Conservation (phyloP, 2,888 invertebrate species). For the Eubasilissa splendida region DNA sequence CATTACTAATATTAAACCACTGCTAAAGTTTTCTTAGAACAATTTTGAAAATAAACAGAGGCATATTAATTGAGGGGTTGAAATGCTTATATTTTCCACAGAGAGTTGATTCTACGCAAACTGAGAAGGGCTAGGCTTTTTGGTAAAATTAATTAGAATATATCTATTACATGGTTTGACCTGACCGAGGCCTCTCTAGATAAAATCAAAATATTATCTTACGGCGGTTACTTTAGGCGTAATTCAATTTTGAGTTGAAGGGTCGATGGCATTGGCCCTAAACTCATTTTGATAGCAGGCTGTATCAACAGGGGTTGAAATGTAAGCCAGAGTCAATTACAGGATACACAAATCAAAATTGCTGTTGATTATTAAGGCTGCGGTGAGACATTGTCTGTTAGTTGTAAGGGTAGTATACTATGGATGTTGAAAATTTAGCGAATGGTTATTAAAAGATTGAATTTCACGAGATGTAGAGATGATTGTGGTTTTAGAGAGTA, state of each 20-base stretch:
- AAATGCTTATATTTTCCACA: background rate
- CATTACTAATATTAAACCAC: too few relatives aligned
- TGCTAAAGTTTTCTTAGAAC: too few relatives aligned
- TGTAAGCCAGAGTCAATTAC: slow-evolving; percentile 39
- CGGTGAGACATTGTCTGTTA: background rate
- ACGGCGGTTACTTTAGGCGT: slow-evolving; percentile 18
- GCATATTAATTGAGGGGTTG: too few relatives aligned
- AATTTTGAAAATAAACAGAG: too few relatives aligned
- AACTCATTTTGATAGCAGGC: slow-evolving; percentile 32
- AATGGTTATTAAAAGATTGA: too few relatives aligned
- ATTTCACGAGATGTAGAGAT: too few relatives aligned
- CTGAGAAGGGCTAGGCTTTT: slow-evolving; percentile 16
- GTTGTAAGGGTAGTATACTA: too few relatives aligned
- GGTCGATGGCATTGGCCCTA: slow-evolving; percentile 6
- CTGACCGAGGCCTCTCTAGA: slow-evolving; percentile 24
- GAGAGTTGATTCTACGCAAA: slow-evolving; percentile 1
- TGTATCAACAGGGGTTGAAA: slow-evolving; percentile 22
- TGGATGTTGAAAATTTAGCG: too few relatives aligned
- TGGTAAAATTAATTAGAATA: slow-evolving; percentile 37
- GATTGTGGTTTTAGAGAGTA: too few relatives aligned
- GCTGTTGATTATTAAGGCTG: slow-evolving; percentile 26
- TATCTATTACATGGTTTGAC: slow-evolving; percentile 36
- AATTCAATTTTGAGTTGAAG: slow-evolving; percentile 31
- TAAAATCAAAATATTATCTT: slow-evolving; percentile 47
- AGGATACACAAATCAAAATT: slow-evolving; percentile 37